Evolutionary conservation across 2,797 vertebrate species (phyloP), one percentile per base, ranked within the genome.

Genomic region (Chromis chromis): DNA sequence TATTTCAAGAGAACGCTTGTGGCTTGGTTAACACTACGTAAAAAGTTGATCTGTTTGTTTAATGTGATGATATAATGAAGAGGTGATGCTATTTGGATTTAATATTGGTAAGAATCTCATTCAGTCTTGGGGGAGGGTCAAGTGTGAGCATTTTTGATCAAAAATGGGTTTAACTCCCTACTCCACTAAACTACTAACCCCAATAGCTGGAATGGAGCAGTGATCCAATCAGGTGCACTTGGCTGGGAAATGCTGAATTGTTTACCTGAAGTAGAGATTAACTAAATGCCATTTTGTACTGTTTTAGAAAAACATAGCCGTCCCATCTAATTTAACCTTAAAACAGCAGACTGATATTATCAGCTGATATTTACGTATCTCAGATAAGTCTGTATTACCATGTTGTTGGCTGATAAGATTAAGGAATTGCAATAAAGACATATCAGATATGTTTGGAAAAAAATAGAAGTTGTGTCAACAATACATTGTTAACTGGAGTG

Each of bases 201-300:
- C 28, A 48, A 69, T 49, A 39, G 24, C 49, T 70, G 14, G 60
- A 25, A 46, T 44, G 1, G 54, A 68, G 4, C 53, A 39, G 16
- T 59, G 48, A 76, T 76, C 57, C 52, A 68, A 42, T 74, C 52
- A 78, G 50, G 53, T 48, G 6, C 42, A 31, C 16, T n/a, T 59
- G 14, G 36, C 4, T 44, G 36, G 7, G 10, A 42, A 55, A 22
- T 21, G 19, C 11, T 49, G 6, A 19, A 13, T 4, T 62, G 22
- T 19, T 70, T 39, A 68, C 36, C 25, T 36, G 3, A 21, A 33
- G 16, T 14, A 50, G 36, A 42, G 14, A 36, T 25, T 6, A 13
- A 22, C 3, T 65, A 24, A 42, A 65, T 12, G 14, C 12, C 21
- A 48, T 13, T 57, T 44, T 42, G 8, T 57, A 28, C 7, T 28